Conservation (phyloP, 2,113 vertebrate species). For the Platysteira castanea region DNA sequence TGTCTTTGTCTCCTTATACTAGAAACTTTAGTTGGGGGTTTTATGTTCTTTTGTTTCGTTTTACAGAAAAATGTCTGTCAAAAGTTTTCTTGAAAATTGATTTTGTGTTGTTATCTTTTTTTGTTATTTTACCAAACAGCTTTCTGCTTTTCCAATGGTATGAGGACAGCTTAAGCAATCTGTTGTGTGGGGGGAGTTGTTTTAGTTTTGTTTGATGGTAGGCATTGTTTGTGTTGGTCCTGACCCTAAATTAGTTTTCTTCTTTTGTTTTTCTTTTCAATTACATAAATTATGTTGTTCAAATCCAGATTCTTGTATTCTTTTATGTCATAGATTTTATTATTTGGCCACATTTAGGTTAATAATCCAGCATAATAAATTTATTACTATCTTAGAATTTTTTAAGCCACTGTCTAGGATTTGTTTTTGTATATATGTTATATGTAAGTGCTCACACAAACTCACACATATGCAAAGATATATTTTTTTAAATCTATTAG, state of each 20-base stretch:
- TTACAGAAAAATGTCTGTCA: not conserved
- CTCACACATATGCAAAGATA: not conserved
- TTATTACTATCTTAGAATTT: not conserved
- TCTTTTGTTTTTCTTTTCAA: not conserved
- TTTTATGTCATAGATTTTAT: not conserved
- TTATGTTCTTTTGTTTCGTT: not conserved
- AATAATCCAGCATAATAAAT: not conserved
- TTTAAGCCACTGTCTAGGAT: not conserved
- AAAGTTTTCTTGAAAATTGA: not conserved
- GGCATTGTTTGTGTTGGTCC: not conserved
- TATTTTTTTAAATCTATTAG: not conserved
- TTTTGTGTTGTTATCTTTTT: not conserved
- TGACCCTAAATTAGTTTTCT: not conserved
- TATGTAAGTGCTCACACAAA: not conserved
- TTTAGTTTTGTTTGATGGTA: not conserved
- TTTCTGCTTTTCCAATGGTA: not conserved
- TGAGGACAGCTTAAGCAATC: not conserved
- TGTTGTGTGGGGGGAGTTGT: fast-evolving
- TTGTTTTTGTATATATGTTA: not conserved
- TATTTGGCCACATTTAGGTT: not conserved
- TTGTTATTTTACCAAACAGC: not conserved
- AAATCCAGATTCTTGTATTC: not conserved
- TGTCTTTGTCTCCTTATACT: not conserved
- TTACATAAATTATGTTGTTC: not conserved
- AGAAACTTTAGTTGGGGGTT: not conserved